These are phyloP conservation scores for Nemapogon koenigi DNA, from an alignment of 2,888 invertebrate species.

Conservation along the genomic window DNA sequence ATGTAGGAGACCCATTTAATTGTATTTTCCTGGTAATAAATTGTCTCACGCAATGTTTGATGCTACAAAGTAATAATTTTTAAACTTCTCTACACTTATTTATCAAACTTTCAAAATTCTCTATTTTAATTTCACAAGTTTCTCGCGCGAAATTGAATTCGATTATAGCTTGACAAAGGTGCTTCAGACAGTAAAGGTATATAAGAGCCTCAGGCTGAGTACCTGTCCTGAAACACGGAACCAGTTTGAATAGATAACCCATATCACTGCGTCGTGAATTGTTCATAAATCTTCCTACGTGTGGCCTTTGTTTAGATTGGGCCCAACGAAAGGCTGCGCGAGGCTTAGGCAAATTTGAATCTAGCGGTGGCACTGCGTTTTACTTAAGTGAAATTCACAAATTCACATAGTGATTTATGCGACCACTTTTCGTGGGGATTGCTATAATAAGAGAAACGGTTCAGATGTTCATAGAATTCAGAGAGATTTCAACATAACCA, in stretches of 20 bases:
- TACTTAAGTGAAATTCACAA: constrained; percentile 10
- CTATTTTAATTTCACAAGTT: no score
- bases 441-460: constrained; percentile 8
- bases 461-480: constrained; percentile 5
- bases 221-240: constrained; percentile 5
- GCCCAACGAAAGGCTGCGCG: constrained; percentile 30
- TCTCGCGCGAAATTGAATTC: no score
- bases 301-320: constrained; percentile 49
- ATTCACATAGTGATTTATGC: constrained; percentile 7
- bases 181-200: no score
- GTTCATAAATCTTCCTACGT: constrained; percentile 55
- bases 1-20: no score
- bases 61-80: no score
- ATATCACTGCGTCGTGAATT: constrained; percentile 55
- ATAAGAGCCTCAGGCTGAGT: constrained; percentile 1
- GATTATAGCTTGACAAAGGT: no score
- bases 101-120: no score
- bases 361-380: constrained; percentile 4
- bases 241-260: constrained; percentile 25
- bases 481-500: constrained; percentile 8
- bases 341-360: constrained; percentile 25
- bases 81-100: no score
- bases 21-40: no score
- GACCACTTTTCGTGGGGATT: constrained; percentile 9
- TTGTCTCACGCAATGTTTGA: no score